phyloP scores from a whole-genome alignment of 1,140 invertebrate genomes.

The Archegozetes longisetosus region DNA sequence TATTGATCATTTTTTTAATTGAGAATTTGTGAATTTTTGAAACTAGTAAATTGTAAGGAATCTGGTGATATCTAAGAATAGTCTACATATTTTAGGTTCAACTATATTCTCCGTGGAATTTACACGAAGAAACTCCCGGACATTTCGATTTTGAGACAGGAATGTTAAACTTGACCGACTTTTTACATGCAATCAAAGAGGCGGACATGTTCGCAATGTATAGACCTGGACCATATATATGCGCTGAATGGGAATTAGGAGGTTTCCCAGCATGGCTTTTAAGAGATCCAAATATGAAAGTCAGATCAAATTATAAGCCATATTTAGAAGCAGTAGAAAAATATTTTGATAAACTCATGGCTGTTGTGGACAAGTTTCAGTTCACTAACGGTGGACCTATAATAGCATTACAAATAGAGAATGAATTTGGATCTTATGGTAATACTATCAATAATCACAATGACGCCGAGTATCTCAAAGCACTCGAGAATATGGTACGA shows the following conservation, averaged over 20 bases:
- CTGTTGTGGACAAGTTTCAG: slow-evolving; percentile 27
- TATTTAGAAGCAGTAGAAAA: slow-evolving; percentile 27
- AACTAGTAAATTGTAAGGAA: not conserved
- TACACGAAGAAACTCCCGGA: slow-evolving; percentile 30
- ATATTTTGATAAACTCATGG: slow-evolving; percentile 28
- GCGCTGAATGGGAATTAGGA: slow-evolving; percentile 37
- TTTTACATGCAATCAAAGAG: slow-evolving; percentile 31
- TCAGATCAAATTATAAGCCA: slow-evolving; percentile 17
- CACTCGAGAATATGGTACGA: not conserved
- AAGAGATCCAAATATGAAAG: slow-evolving; percentile 14
- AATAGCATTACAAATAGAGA: slow-evolving; percentile 26
- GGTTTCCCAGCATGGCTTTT: slow-evolving; percentile 30
- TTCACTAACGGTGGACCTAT: slow-evolving; percentile 31
- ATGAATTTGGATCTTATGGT: slow-evolving; percentile 19
- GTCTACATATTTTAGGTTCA: not conserved
- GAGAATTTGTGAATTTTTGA: slow-evolving; percentile 28
- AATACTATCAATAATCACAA: not conserved
- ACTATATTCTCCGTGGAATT: slow-evolving; percentile 41
- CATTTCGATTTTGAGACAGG: slow-evolving; percentile 18
- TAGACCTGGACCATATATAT: slow-evolving; percentile 35
- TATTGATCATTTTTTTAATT: too few species aligned
- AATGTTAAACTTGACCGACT: slow-evolving; percentile 27
- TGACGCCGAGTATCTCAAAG: slow-evolving; percentile 10
- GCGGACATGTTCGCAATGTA: slow-evolving; percentile 32
- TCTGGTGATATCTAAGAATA: not conserved